Evolutionary conservation across 2,888 invertebrate genomes (phyloP).

Genomic region (Augiades crinisus): DNA sequence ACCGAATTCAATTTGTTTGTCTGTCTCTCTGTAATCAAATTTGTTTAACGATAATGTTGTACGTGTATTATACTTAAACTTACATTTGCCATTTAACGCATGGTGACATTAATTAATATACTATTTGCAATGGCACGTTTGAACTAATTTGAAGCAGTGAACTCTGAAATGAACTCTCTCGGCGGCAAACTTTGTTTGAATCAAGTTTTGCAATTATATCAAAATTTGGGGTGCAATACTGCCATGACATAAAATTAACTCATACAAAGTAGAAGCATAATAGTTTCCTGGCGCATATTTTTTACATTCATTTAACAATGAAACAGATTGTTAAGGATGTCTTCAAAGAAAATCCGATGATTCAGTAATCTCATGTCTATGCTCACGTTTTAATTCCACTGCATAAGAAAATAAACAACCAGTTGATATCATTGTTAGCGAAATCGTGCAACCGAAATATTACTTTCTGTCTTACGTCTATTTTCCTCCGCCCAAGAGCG

Average conservation of each 20-base stretch:
- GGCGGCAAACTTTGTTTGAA: conserved; percentile 11
- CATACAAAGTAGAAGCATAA: neutral
- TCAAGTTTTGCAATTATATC: conserved; percentile 21
- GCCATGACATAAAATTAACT: neutral
- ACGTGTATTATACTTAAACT: no score
- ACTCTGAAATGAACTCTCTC: neutral
- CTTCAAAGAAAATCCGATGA: no score
- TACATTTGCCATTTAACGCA: no score
- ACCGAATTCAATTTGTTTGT: no score
- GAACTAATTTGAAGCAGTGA: neutral
- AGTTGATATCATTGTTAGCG: neutral
- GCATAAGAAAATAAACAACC: neutral
- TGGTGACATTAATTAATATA: neutral
- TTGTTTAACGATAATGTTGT: no score
- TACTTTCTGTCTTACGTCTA: no score
- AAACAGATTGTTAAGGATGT: no score
- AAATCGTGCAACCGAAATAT: neutral
- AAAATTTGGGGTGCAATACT: neutral
- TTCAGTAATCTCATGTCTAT: no score
- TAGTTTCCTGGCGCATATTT: no score
- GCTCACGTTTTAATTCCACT: neutral
- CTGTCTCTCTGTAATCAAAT: no score
- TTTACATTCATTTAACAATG: no score
- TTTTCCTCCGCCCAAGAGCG: neutral
- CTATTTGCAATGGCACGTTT: neutral